A percentile compares a stretch with the other conserved stretches of the same genome.
phyloP scores from a whole-genome alignment of 2,888 invertebrate genomes.

The Meandrusa payeni region DNA sequence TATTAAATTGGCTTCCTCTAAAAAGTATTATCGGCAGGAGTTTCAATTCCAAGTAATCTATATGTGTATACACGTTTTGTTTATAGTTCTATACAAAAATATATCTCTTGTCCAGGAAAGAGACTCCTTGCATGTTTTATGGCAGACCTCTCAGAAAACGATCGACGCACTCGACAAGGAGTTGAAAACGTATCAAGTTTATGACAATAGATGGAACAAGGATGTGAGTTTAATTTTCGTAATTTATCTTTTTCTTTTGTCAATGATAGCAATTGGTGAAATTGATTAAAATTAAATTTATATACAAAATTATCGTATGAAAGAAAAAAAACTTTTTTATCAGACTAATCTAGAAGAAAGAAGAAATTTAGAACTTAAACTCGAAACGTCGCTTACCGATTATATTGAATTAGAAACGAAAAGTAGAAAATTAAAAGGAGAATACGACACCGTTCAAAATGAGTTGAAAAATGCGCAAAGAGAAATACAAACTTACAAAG shows the following conservation, averaged over 20 bases:
- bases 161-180: slow-evolving; percentile 85
- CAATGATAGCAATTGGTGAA: no score
- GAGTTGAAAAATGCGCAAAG: slow-evolving; percentile 60
- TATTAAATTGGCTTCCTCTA: no score
- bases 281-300: no score
- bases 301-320: no score
- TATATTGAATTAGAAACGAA: slow-evolving; percentile 73
- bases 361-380: slow-evolving; percentile 78
- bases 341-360: slow-evolving; percentile 69
- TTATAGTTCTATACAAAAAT: no score
- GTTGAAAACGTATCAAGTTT: slow-evolving; percentile 77
- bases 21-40: no score
- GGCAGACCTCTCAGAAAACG: slow-evolving; percentile 84
- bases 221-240: no score
- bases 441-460: slow-evolving; percentile 42
- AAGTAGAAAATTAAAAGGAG: slow-evolving; percentile 49
- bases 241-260: no score
- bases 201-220: slow-evolving; percentile 47
- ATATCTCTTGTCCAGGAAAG: slow-evolving; percentile 81
- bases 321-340: background rate
- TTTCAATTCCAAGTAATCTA: no score
- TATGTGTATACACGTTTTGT: no score
- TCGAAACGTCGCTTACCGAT: slow-evolving; percentile 73
- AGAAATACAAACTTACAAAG: slow-evolving; percentile 67
- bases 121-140: slow-evolving; percentile 82